phyloP scores from a whole-genome alignment of 2,888 invertebrate genomes.

The Carabus problematicus region DNA sequence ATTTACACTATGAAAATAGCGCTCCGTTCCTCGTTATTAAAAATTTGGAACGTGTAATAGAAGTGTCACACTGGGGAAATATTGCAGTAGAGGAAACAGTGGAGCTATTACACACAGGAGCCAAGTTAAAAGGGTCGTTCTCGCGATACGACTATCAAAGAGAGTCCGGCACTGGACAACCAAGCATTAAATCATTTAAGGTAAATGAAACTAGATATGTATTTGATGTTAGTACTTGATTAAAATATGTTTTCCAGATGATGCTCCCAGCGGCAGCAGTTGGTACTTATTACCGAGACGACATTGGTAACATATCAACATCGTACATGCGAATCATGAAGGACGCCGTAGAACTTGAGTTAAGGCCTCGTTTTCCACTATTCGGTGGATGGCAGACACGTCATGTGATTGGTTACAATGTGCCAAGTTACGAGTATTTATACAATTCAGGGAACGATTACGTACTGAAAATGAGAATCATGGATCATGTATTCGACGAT shows the following conservation, averaged over 20 bases:
- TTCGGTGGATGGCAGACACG: conserved; percentile 99
- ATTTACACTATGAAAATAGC: conserved; percentile 95
- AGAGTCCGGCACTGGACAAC: conserved; percentile 84
- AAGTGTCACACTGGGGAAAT: conserved; percentile 99
- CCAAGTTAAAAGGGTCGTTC: conserved; percentile 91
- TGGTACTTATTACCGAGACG: conserved; percentile 97
- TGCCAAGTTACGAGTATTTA: conserved; percentile 96
- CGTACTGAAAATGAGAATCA: conserved; percentile 88
- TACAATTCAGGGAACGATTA: conserved; percentile 75
- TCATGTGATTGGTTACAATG: conserved; percentile 95
- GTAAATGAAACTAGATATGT: conserved; percentile 1
- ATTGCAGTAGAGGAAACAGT: conserved; percentile 96
- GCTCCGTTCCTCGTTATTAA: conserved; percentile 94
- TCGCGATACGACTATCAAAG: conserved; percentile 98
- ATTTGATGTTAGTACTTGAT: not conserved
- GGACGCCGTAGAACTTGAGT: conserved; percentile 93
- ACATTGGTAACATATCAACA: conserved; percentile 99
- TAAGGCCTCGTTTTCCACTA: conserved; percentile 94
- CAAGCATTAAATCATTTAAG: conserved; percentile 92
- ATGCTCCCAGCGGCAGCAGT: conserved; percentile 85
- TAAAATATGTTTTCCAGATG: conserved; percentile 58
- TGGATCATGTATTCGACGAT: conserved; percentile 97
- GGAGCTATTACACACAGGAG: conserved; percentile 92
- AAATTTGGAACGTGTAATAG: conserved; percentile 83
- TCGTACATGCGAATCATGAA: conserved; percentile 88